A percentile compares a stretch with the other conserved stretches of the same genome.
phyloP scores from a whole-genome alignment of 2,113 vertebrate genomes.

The Rhea pennata region DNA sequence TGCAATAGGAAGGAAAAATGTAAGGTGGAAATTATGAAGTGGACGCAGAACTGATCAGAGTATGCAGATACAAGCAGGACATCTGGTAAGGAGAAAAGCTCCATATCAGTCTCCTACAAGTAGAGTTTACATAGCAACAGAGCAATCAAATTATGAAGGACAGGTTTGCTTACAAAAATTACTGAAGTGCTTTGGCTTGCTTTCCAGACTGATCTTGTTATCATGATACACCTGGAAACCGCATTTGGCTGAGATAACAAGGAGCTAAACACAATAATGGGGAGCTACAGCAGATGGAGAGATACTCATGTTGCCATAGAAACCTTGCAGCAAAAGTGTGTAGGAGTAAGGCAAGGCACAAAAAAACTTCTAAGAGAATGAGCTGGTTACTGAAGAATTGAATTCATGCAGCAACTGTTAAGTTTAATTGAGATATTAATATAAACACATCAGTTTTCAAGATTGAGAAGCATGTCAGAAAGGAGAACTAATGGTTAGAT shows the following conservation, averaged over 20 bases:
- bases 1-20: neutral
- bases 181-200: neutral
- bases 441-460: neutral
- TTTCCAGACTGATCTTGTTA: conserved; percentile 18
- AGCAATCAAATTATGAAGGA: neutral
- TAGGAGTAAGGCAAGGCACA: conserved; percentile 29
- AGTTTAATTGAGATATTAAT: neutral
- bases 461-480: neutral
- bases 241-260: conserved; percentile 2
- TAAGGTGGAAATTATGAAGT: neutral
- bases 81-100: neutral
- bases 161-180: neutral
- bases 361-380: neutral
- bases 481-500: neutral
- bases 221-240: neutral
- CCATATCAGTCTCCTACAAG: neutral
- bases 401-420: neutral
- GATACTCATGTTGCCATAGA: conserved; percentile 56
- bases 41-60: neutral
- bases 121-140: neutral
- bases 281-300: conserved; percentile 39
- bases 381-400: neutral
- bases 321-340: conserved; percentile 38
- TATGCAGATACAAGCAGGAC: neutral
- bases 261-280: conserved; percentile 11